Conservation (phyloP, 2,113 vertebrate species). For the Peromyscus leucopus region DNA sequence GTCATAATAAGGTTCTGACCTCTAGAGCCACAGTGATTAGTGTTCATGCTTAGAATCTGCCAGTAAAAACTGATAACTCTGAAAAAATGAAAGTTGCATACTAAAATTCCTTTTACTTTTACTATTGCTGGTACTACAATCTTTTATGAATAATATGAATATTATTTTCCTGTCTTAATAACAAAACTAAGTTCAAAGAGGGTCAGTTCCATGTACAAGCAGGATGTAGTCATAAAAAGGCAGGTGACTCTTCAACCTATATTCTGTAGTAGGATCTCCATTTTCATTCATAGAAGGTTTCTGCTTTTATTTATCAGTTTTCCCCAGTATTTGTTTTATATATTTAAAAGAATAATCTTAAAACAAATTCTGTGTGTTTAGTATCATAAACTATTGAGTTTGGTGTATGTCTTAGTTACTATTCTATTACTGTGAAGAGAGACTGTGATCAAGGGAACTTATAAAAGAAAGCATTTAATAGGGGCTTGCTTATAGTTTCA, state of each 20-base stretch:
- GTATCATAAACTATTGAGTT: constrained; percentile 29
- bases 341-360: background rate
- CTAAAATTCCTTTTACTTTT: background rate
- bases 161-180: background rate
- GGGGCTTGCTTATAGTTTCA: background rate
- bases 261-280: background rate
- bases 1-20: background rate
- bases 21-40: background rate
- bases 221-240: background rate
- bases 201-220: background rate
- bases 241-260: background rate
- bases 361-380: constrained; percentile 13
- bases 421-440: background rate
- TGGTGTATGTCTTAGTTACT: background rate
- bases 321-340: constrained; percentile 13
- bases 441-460: background rate
- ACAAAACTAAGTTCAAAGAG: constrained; percentile 15
- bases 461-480: background rate
- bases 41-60: background rate
- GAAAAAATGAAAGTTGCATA: background rate
- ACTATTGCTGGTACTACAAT: background rate
- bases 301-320: background rate
- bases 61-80: background rate
- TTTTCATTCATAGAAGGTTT: background rate
- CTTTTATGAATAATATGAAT: background rate